phyloP scores from a whole-genome alignment of 2,888 invertebrate species.

The Megastigmus dorsalis region DNA sequence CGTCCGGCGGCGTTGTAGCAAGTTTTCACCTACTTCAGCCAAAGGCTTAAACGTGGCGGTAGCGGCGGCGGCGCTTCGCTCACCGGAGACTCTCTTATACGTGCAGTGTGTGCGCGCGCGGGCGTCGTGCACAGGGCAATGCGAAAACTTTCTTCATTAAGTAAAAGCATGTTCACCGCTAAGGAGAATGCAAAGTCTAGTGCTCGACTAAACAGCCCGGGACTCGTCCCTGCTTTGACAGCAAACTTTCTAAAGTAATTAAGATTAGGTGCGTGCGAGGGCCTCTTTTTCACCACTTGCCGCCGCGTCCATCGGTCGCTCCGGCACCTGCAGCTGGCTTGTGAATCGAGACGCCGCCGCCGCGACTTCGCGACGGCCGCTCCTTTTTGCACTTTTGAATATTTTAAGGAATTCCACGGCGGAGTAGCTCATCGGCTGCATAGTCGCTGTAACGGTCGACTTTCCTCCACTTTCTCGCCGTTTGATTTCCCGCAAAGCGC shows the following conservation, averaged over 20 bases:
- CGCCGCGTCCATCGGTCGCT: too few relatives aligned
- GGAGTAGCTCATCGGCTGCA: too few relatives aligned
- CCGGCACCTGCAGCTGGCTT: too few relatives aligned
- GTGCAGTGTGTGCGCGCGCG: background rate
- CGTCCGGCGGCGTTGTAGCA: background rate
- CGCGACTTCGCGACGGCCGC: too few relatives aligned
- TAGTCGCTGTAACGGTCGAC: too few relatives aligned
- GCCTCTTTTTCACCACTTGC: background rate
- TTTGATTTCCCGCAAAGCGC: too few relatives aligned
- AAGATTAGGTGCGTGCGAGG: background rate
- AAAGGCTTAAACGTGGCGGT: too few relatives aligned
- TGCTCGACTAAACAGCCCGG: background rate
- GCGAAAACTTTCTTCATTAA: conserved; percentile 12
- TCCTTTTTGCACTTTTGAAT: too few relatives aligned
- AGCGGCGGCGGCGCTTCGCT: background rate
- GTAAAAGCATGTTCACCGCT: background rate
- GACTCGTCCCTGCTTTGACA: background rate
- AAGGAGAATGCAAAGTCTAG: background rate
- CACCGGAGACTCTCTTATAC: background rate
- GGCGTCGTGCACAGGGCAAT: background rate
- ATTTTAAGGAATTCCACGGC: too few relatives aligned
- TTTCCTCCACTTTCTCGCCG: too few relatives aligned
- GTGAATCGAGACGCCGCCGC: too few relatives aligned
- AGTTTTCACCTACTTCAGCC: background rate
- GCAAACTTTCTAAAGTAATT: background rate